Evolutionary conservation across 2,888 invertebrate genomes (phyloP), one percentile per base, ranked within the genome.

Genomic region (Eumacrocentrus americanus): DNA sequence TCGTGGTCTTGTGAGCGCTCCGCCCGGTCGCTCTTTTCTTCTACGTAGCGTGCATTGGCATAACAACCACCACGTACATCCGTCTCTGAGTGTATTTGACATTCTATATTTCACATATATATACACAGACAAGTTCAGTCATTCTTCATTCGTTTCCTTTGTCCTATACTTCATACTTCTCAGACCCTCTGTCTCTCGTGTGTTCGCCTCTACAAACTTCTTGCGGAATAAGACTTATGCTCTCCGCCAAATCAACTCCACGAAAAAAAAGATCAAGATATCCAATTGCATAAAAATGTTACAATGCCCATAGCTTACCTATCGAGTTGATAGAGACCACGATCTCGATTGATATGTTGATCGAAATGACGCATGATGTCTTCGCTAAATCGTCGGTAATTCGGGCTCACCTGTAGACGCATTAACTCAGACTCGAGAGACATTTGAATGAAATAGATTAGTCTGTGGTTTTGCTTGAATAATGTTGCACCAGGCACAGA

Each of bases 181-280:
- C 29, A 29, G 7, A 29, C 29, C 29, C 29, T 29, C 29, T 20
- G 9, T 20, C 29, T 29, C 29, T 29, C 29, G 29, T 44, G 16
- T 18, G 29, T 44, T 44, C 25, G 3, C 23, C 38, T 7, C 16
- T 29, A 9, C 29, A 29, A 29, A 29, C 29, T 29, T 29, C 29
- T 23, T 46, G 35, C 20, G 50, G 46, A 35, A 38, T 16, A 57
- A 58, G 44, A 55, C 42, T 58, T 47, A 61, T 62, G 59, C 59
- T 65, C 68, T 67, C 66, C 66, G 63, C 65, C 70, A 67, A 72
- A 75, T 77, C 72, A 72, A 73, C 68, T 68, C 59, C 58, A 63
- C 64, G 73, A 76, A 75, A 29, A 29, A 29, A 29, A 29, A 29
- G 9, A 29, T 29, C 29, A 29, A 6, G 29, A n/a, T n/a, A n/a